These are phyloP conservation scores for Eurystomus gularis DNA, from an alignment of 2,113 vertebrate species.

Conservation along the genomic window DNA sequence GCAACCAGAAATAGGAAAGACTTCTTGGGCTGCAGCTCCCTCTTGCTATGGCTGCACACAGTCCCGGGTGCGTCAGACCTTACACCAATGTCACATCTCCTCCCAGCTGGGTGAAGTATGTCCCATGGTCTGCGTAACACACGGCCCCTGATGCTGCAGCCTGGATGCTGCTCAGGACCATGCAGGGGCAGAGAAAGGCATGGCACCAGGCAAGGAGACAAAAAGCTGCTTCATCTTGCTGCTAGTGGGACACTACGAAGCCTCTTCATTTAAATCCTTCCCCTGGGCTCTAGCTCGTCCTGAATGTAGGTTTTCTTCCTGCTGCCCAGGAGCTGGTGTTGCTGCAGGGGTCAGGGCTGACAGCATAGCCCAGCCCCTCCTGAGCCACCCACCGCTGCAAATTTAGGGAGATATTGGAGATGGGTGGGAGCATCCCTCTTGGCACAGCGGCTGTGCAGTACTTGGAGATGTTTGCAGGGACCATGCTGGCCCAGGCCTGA, in stretches of 20 bases:
- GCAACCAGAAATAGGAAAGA: not conserved
- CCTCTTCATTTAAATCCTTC: not conserved
- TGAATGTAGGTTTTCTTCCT: not conserved
- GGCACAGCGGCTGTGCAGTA: rapidly evolving
- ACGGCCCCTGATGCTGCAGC: not conserved
- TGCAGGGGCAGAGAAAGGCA: not conserved
- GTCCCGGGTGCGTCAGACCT: not conserved
- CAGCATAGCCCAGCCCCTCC: not conserved
- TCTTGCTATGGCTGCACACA: not conserved
- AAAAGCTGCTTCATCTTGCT: not conserved
- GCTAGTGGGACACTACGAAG: not conserved
- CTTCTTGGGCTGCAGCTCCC: not conserved
- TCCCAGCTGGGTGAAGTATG: not conserved
- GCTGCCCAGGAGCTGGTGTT: not conserved
- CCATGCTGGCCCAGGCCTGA: not conserved
- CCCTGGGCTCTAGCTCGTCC: not conserved
- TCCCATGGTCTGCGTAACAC: no score
- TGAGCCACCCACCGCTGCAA: not conserved
- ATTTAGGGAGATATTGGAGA: not conserved
- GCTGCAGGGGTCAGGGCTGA: not conserved
- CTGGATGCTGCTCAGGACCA: not conserved
- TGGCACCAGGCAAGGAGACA: not conserved
- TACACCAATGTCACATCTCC: not conserved
- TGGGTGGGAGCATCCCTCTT: not conserved
- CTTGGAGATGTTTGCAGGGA: no score